A percentile compares a stretch with the other conserved stretches of the same genome.
Evolutionary conservation across 1,140 invertebrate genomes (phyloP).

Genomic region (Whitmania pigra): DNA sequence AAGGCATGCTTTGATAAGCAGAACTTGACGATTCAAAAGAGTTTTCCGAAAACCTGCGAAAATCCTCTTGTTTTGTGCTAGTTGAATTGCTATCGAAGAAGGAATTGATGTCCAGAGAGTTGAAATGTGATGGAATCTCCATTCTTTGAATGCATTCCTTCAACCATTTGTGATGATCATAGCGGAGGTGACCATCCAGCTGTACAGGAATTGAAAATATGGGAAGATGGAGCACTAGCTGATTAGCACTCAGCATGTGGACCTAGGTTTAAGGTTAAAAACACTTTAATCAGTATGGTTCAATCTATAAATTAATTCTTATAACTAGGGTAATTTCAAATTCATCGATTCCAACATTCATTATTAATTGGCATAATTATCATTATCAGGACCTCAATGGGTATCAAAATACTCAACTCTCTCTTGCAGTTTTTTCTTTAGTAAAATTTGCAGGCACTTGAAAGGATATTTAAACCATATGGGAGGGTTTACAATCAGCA

Average conservation of each 20-base stretch:
- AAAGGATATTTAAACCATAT: conserved; percentile 96
- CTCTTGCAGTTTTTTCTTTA: conserved; percentile 85
- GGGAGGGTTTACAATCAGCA: conserved; percentile 88
- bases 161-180: neutral
- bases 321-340: neutral
- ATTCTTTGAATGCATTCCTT: neutral
- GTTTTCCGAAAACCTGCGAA: neutral
- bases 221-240: neutral
- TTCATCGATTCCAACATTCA: too few species aligned
- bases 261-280: neutral
- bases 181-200: neutral
- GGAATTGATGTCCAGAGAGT: too few species aligned
- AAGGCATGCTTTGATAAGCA: neutral
- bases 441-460: conserved; percentile 84
- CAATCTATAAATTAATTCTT: neutral
- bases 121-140: too few species aligned
- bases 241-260: neutral
- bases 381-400: too few species aligned
- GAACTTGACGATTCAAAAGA: neutral
- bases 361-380: too few species aligned
- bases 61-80: neutral
- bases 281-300: neutral
- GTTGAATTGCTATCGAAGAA: neutral
- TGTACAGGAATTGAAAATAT: neutral
- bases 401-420: conserved; percentile 42